phyloP scores from a whole-genome alignment of 2,113 vertebrate genomes.

The Ceratotherium simum region DNA sequence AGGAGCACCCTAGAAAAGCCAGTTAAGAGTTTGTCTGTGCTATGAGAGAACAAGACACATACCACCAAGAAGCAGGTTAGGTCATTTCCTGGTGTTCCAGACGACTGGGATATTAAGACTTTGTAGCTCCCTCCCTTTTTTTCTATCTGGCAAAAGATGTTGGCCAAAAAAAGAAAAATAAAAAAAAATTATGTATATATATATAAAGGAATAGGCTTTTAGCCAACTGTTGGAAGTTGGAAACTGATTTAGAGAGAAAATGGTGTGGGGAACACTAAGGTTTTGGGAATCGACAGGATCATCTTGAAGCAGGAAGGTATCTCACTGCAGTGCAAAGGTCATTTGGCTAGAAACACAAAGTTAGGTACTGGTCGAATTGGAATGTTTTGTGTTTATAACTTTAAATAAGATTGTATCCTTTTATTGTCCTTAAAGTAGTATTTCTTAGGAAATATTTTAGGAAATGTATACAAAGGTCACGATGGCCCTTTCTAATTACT shows the following conservation, averaged over 20 bases:
- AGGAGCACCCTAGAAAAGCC: not conserved
- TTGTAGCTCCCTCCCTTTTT: not conserved
- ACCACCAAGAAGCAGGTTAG: not conserved
- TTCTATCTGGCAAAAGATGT: not conserved
- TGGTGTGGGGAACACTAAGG: not conserved
- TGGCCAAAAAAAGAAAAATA: no score
- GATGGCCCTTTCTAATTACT: not conserved
- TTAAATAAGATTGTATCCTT: not conserved
- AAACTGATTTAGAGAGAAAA: not conserved
- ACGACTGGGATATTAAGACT: not conserved
- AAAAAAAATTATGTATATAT: no score
- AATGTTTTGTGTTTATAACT: slow-evolving; percentile 54
- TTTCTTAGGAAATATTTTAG: slow-evolving; percentile 19
- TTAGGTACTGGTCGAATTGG: not conserved
- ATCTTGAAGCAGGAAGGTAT: not conserved
- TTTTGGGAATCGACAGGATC: not conserved
- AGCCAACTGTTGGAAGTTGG: not conserved
- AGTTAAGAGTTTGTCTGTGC: not conserved
- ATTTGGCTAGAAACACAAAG: slow-evolving; percentile 4
- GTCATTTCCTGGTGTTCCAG: not conserved
- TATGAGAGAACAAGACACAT: not conserved
- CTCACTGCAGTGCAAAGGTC: not conserved
- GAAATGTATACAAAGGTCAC: slow-evolving; percentile 9
- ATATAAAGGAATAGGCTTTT: not conserved
- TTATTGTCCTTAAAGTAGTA: not conserved